A percentile compares a stretch with the other conserved stretches of the same genome.
phyloP scores from a whole-genome alignment of 2,797 vertebrate genomes.

The Cynodonichthys magdalenae region DNA sequence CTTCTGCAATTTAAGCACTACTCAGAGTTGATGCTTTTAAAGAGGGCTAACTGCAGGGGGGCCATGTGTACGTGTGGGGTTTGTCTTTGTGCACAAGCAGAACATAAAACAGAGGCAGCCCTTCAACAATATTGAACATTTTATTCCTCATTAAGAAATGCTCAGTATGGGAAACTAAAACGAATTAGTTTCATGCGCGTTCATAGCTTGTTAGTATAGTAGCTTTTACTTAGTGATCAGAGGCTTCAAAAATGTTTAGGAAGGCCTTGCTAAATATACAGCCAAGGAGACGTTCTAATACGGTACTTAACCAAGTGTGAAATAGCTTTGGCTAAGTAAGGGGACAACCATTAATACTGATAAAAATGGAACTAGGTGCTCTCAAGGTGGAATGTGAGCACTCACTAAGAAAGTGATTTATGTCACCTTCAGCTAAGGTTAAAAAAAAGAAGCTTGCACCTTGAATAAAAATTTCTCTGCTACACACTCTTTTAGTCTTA shows the following conservation, averaged over 20 bases:
- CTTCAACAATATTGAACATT: slow-evolving; percentile 72
- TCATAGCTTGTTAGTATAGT: slow-evolving; percentile 70
- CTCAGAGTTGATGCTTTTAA: slow-evolving; percentile 16
- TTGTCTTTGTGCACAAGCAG: slow-evolving; percentile 10
- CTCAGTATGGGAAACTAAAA: slow-evolving; percentile 56
- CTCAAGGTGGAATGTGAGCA: slow-evolving; percentile 85
- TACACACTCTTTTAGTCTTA: slow-evolving; percentile 5
- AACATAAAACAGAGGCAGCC: slow-evolving; percentile 37
- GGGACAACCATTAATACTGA: slow-evolving; percentile 87
- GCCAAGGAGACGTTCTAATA: slow-evolving; percentile 83
- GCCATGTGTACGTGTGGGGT: slow-evolving; percentile 10
- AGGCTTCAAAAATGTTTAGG: slow-evolving; percentile 82
- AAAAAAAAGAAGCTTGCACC: slow-evolving; percentile 47
- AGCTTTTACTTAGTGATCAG: slow-evolving; percentile 77
- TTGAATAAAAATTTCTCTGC: slow-evolving; percentile 45
- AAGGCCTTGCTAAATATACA: slow-evolving; percentile 79
- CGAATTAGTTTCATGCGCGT: slow-evolving; percentile 71
- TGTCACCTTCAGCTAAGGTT: slow-evolving; percentile 81
- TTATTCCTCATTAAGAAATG: slow-evolving; percentile 62
- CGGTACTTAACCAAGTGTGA: slow-evolving; percentile 86
- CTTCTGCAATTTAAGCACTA: slow-evolving; percentile 42
- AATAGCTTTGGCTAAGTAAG: slow-evolving; percentile 87
- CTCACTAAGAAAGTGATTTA: slow-evolving; percentile 83
- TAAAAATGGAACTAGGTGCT: slow-evolving; percentile 80
- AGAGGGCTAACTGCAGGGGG: slow-evolving; percentile 5